A percentile compares a stretch with the other conserved stretches of the same genome.
These are phyloP conservation scores for Scaptomyza cyrtandrae DNA, from an alignment of 2,888 invertebrate genomes.

Conservation along the genomic window DNA sequence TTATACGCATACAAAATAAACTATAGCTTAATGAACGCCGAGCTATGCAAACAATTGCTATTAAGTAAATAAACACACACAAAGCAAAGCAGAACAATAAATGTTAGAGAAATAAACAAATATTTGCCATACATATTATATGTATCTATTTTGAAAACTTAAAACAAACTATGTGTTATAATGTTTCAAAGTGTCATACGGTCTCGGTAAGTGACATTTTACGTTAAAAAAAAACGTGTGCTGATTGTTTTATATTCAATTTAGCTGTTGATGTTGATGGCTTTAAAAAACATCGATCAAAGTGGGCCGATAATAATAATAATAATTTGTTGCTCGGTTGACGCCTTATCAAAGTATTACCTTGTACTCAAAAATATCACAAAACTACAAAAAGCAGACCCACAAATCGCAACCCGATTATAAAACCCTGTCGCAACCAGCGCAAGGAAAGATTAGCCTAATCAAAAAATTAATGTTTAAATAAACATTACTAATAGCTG, in stretches of 20 bases:
- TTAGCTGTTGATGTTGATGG: constrained; percentile 14
- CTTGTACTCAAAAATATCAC: constrained; percentile 54
- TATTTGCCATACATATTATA: constrained; percentile 39
- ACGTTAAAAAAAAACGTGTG: neutral
- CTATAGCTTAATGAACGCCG: constrained; percentile 13
- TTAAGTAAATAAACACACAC: constrained; percentile 9
- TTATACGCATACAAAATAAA: constrained; percentile 61
- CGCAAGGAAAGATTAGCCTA: constrained; percentile 41
- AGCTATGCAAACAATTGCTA: constrained; percentile 34
- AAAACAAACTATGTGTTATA: constrained; percentile 1
- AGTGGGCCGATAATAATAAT: constrained; percentile 42
- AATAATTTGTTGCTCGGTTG: constrained; percentile 5
- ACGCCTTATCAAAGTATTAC: constrained; percentile 41
- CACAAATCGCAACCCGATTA: constrained; percentile 33
- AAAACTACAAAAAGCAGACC: constrained; percentile 10
- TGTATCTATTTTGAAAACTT: constrained; percentile 30
- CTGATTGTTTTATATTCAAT: neutral
- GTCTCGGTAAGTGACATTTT: constrained; percentile 12
- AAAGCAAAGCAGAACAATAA: constrained; percentile 72
- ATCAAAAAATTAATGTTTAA: constrained; percentile 50
- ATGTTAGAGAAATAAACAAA: constrained; percentile 60
- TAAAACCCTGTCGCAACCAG: constrained; percentile 16
- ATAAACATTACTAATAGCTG: constrained; percentile 18
- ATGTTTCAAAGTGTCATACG: constrained; percentile 12
- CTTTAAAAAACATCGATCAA: constrained; percentile 67